Conservation (phyloP, 2,888 invertebrate genomes). For the Cordilura impudica region DNA sequence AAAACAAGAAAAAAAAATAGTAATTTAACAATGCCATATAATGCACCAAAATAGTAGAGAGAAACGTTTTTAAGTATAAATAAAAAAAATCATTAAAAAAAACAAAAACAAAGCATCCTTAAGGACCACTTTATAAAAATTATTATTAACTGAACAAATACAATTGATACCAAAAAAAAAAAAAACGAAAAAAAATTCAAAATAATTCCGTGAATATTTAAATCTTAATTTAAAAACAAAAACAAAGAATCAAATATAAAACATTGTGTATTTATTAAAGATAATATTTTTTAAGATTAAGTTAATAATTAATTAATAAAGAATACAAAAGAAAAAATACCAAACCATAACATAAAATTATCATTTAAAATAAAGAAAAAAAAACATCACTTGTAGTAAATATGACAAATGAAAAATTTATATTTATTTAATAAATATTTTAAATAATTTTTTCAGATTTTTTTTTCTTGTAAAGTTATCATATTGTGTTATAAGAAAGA, state of each 20-base stretch:
- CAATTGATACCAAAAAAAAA: conserved; percentile 46
- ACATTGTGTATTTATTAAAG: conserved; percentile 58
- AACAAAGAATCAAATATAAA: conserved; percentile 57
- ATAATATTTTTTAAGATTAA: conserved; percentile 64
- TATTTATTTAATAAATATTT: conserved; percentile 41
- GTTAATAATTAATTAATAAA: conserved; percentile 53
- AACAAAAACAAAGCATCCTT: conserved; percentile 52
- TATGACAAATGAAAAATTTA: conserved; percentile 29
- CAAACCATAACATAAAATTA: conserved; percentile 46
- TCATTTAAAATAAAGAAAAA: conserved; percentile 47
- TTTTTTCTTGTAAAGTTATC: conserved; percentile 48
- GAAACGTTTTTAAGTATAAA: conserved; percentile 54
- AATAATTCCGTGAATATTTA: conserved; percentile 48
- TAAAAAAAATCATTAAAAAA: conserved; percentile 23
- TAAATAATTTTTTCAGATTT: conserved; percentile 19
- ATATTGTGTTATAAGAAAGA: conserved; percentile 52
- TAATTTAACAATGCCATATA: conserved; percentile 59
- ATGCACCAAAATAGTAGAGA: conserved; percentile 62
- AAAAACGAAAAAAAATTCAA: conserved; percentile 37
- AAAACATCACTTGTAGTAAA: conserved; percentile 50
- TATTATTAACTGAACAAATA: conserved; percentile 50
- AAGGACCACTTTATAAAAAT: conserved; percentile 64
- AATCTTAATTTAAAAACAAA: conserved; percentile 16
- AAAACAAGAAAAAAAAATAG: conserved; percentile 17
- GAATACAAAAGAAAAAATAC: conserved; percentile 46